These are phyloP conservation scores for Colistium nudipinnis DNA, from an alignment of 2,113 vertebrate species.

Conservation along the genomic window DNA sequence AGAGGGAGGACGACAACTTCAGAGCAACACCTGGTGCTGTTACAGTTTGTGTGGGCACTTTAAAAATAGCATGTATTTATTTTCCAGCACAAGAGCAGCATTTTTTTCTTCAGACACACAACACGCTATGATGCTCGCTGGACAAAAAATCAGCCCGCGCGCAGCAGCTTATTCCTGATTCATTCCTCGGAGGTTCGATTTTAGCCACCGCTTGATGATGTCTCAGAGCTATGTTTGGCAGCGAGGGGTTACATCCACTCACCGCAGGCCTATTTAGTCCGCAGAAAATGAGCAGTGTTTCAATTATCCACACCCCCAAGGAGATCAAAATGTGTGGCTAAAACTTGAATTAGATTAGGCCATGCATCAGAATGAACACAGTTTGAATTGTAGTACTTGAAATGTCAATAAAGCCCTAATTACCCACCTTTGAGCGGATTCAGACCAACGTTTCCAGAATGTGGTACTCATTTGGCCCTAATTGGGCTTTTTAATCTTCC, in stretches of 20 bases:
- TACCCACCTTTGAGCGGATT: slow-evolving; percentile 31
- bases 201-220: slow-evolving; percentile 54
- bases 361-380: slow-evolving; percentile 55
- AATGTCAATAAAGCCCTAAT: slow-evolving; percentile 56
- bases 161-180: slow-evolving; percentile 31
- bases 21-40: slow-evolving; percentile 19
- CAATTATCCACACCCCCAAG: slow-evolving; percentile 68
- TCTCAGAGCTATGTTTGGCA: slow-evolving; percentile 56
- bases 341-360: slow-evolving; percentile 66
- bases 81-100: slow-evolving; percentile 18
- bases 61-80: slow-evolving; percentile 16
- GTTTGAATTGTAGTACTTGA: slow-evolving; percentile 38
- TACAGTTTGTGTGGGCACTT: slow-evolving; percentile 4
- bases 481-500: too few relatives aligned
- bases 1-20: slow-evolving; percentile 20
- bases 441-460: slow-evolving; percentile 11
- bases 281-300: slow-evolving; percentile 72
- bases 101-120: slow-evolving; percentile 1
- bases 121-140: not conserved
- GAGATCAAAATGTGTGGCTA: slow-evolving; percentile 60
- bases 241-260: slow-evolving; percentile 57
- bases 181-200: slow-evolving; percentile 51
- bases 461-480: slow-evolving; percentile 22
- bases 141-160: slow-evolving; percentile 17
- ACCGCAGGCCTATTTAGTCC: slow-evolving; percentile 63